Base-by-base conservation (phyloP, 2,888 invertebrate species). In the Neria commutata region DNA sequence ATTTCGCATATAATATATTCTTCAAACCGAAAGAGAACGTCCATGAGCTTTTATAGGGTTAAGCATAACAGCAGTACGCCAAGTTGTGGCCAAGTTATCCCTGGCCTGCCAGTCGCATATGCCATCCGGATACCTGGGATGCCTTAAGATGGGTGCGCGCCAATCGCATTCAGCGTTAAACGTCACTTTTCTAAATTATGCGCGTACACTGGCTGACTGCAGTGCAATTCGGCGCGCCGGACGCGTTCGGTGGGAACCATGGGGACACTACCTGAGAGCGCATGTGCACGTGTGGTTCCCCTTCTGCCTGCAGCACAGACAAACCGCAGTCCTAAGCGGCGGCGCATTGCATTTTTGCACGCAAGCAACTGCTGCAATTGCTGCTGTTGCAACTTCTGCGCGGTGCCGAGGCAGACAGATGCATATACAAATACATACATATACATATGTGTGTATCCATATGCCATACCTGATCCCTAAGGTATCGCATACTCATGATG, bases 321-420 rank as follows among this genome's bases (percentile, higher is more conserved):
- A 64, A 67, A 66, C 52, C 60, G 58, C 60, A 48, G n/a, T n/a
- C n/a, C n/a, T n/a, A n/a, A n/a, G 50, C 62, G 54, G 54, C 50
- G 2, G 54, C 57, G 59, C 64, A 63, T 62, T 65, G 63, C 62
- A 67, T 68, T 55, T 49, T 56, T 65, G 71, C 72, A 67, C 68
- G 72, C 73, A 74, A 73, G 67, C 63, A 70, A 68, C 67, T 73
- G 66, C 55, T 46, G 56, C 47, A 33, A n/a, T 34, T 29, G 56
- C 48, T 48, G 33, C 21, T 42, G 33, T 33, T 29, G 33, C 25
- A 47, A 40, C 54, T 16, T 17, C 42, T 61, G 60, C 60, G 66
- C 52, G 54, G 5, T 11, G n/a, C n/a, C 14, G 55, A 49, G 48
- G 26, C 19, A 50, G 34, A 14, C 21, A 33, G 19, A 19, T 8